Conservation (phyloP, 2,888 invertebrate genomes). For the Drosophila suboccidentalis region DNA sequence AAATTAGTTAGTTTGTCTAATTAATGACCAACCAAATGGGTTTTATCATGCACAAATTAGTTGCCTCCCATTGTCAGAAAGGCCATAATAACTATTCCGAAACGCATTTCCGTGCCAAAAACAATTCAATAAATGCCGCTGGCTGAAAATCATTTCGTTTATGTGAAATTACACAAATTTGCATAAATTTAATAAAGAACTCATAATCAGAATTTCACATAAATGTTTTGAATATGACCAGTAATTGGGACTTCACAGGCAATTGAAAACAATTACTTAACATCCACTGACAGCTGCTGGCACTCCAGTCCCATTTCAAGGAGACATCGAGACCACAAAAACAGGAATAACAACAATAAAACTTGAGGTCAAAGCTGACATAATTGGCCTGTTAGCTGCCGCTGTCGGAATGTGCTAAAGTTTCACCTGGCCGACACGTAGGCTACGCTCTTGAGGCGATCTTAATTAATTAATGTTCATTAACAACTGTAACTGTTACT, state of each 20-base stretch:
- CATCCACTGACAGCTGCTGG: constrained; percentile 5
- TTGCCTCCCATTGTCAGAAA: constrained; percentile 28
- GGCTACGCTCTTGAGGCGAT: constrained; percentile 31
- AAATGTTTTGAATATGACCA: background rate
- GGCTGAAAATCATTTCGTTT: constrained; percentile 32
- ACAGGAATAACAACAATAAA: constrained; percentile 16
- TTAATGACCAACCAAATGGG: constrained; percentile 57
- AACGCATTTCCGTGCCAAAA: constrained; percentile 23
- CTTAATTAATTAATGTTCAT: constrained; percentile 77
- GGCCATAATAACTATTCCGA: constrained; percentile 27
- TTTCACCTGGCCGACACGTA: constrained; percentile 59
- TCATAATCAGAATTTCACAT: constrained; percentile 11
- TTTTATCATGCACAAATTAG: constrained; percentile 58
- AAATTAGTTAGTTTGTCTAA: constrained; percentile 44
- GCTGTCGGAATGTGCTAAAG: constrained; percentile 29
- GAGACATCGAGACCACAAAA: constrained; percentile 30
- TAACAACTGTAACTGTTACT: constrained; percentile 48
- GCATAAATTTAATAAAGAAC: constrained; percentile 37
- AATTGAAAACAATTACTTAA: constrained; percentile 43
- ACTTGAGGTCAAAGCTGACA: constrained; percentile 44
- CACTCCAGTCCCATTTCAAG: background rate
- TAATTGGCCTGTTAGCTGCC: constrained; percentile 66
- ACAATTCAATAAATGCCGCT: constrained; percentile 40
- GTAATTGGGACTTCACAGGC: constrained; percentile 17
- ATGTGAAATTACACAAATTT: constrained; percentile 33